Conservation (phyloP, 2,888 invertebrate genomes). For the Nemotelus pantherinus region DNA sequence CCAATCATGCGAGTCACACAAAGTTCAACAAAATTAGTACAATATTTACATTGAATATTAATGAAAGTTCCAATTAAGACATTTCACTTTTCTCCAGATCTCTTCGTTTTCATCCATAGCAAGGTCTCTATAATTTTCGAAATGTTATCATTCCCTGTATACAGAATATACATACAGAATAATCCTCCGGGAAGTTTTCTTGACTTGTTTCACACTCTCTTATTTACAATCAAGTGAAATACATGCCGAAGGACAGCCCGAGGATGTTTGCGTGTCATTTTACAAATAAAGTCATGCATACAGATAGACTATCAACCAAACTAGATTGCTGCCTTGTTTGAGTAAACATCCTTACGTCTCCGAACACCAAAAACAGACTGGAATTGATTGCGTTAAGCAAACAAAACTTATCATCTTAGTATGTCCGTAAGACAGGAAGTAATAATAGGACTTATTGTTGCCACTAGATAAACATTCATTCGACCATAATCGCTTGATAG, state of each 20-base stretch:
- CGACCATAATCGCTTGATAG: not conserved
- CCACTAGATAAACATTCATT: constrained; percentile 6
- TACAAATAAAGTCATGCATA: not conserved
- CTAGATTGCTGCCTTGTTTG: not conserved
- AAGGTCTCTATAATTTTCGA: too few species aligned
- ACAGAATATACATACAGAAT: too few species aligned
- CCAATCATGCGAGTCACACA: too few species aligned
- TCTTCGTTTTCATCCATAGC: too few species aligned
- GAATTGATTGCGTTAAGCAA: constrained; percentile 6
- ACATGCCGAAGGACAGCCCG: constrained; percentile 12
- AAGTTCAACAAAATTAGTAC: too few species aligned
- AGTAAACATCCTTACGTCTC: not conserved
- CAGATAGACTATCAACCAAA: not conserved
- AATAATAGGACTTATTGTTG: constrained; percentile 4
- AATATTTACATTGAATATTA: too few species aligned
- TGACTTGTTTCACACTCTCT: not conserved
- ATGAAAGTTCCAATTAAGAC: too few species aligned
- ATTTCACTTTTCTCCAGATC: too few species aligned
- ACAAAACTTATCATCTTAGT: not conserved
- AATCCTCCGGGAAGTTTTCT: not conserved
- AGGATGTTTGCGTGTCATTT: constrained; percentile 33
- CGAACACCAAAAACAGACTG: not conserved
- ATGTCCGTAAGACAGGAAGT: not conserved
- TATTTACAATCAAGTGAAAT: not conserved
- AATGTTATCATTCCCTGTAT: too few species aligned